Evolutionary conservation across 2,888 invertebrate species (phyloP), one percentile per base, ranked within the genome.

Genomic region (Harpagoxenus sublaevis): DNA sequence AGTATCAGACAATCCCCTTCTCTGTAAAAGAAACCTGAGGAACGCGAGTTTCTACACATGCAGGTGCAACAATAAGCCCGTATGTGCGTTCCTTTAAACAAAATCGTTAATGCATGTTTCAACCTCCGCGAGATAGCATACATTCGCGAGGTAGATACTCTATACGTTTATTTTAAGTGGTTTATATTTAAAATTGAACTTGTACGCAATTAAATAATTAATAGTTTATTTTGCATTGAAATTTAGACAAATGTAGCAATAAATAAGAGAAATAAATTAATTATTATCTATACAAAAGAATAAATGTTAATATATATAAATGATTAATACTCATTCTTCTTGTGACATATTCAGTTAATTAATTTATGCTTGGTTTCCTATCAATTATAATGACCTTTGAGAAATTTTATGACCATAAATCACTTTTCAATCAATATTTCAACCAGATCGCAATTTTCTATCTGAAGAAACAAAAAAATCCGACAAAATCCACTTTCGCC

Each of bases 11-110:
- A 51, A 51, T 53, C 45, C n/a, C 51, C n/a, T 53, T 60, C 42
- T 31, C 18, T n/a, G 48, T 45, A 62, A 77, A 71, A 60, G 83
- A 89, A 90, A 90, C 86, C 77, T 79, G 86, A 89, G 89, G 71
- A 77, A 73, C 57, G 73, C 79, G 77, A 87, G 82, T 81, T 86
- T 84, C 83, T 45, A 65, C 42, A 83, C 71, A 66, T 89, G 86
- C 89, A 90, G 85, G 86, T 88, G 83, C 83, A 86, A 90, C 90
- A 90, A 90, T 90, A 83, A 65, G 84, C 89, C 88, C 88, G 73
- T 77, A 89, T 51, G 18, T 55, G 51, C n/a, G 28, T 28, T 42
- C 2, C 28, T 31, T 6, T 39, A 45, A 79, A 55, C 10, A 55
- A n/a, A 15, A 45, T 45, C 35, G 15, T 39, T 39, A 70, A 28